Base-by-base conservation (phyloP, 1,140 invertebrate genomes). In the Drosophila neocordata region DNA sequence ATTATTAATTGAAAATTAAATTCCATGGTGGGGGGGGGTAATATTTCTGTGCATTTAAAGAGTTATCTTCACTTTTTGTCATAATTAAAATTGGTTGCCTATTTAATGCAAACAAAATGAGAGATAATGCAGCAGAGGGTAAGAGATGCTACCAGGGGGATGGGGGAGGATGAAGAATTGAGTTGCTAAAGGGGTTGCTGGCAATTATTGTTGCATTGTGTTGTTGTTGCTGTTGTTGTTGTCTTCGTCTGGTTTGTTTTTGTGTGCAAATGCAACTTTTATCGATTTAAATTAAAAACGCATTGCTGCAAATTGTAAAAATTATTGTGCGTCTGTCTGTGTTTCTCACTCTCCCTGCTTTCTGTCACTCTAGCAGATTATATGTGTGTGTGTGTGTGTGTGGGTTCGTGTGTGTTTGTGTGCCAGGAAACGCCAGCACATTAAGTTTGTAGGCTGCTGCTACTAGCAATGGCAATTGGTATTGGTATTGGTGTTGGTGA, bases 231-330 rank as follows among this genome's bases (percentile, higher is more conserved):
- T 56, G 13, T 22, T 69, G 70, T 57, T 81, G 62, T 67, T 67
- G 37, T 53, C 38, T 62, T 70, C 61, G 53, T 72, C 70, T 64
- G 59, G 70, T 69, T 73, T 79, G 69, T 79, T 71, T 80, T 87
- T 84, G 80, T 87, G 80, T 87, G 78, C 70, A 68, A 85, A 80
- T 87, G 82, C 74, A 85, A 87, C 78, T 85, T 87, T 85, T 85
- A 85, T 85, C 82, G 82, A 85, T 85, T 85, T 85, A 87, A 85
- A 85, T 85, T 85, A 85, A 85, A 88, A 88, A 85, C 81, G 81
- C 81, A 88, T 85, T 85, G 82, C 82, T 78, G 82, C 82, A 85
- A 85, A 85, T 85, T 85, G 82, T 85, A 85, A 87, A 85, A 85
- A 85, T 85, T 85, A 85, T 85, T 82, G 69, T 74, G 72, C 72